Conservation (phyloP, 2,797 vertebrate species). For the Alectoris magna region DNA sequence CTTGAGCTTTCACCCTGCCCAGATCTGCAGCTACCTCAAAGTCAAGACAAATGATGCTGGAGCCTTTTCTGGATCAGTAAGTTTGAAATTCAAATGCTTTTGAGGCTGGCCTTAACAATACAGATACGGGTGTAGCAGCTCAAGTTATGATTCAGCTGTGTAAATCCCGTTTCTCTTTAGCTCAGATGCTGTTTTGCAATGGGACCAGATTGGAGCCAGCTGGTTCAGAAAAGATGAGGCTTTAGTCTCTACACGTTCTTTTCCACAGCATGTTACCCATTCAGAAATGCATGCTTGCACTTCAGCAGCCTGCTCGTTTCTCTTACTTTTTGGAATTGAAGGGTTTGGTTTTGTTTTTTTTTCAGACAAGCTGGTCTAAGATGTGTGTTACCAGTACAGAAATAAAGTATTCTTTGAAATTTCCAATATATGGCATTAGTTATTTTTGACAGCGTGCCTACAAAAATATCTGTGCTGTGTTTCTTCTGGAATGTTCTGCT, state of each 20-base stretch:
- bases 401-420: slow-evolving; percentile 28
- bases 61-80: background rate
- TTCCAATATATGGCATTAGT: slow-evolving; percentile 19
- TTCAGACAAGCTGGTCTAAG: background rate
- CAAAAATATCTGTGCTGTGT: slow-evolving; percentile 53
- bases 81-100: background rate
- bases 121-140: background rate
- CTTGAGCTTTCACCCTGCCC: background rate
- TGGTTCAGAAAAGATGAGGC: background rate
- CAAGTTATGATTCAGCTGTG: background rate
- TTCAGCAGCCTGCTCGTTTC: background rate
- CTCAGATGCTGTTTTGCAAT: slow-evolving; percentile 1
- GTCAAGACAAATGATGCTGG: background rate
- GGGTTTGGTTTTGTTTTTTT: background rate
- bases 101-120: background rate
- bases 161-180: background rate
- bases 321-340: background rate
- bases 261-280: background rate
- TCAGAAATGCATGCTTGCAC: slow-evolving; percentile 1
- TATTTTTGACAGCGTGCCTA: slow-evolving; percentile 58
- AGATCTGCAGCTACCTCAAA: background rate
- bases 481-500: slow-evolving; percentile 60
- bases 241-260: background rate
- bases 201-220: slow-evolving; percentile 18
- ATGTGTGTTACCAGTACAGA: background rate